Evolutionary conservation across 2,797 vertebrate species (phyloP).

Genomic region (Falco berigora): DNA sequence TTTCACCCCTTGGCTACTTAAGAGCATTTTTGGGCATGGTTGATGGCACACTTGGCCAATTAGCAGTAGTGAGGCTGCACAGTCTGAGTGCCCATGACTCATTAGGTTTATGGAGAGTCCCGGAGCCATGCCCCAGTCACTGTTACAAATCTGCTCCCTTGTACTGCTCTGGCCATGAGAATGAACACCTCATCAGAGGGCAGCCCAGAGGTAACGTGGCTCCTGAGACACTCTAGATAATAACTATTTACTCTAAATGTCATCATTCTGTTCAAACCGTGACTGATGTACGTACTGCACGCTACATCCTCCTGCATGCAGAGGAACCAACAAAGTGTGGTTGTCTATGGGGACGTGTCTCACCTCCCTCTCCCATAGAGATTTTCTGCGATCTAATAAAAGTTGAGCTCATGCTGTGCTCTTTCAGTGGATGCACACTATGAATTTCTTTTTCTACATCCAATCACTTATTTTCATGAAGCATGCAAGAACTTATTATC

Average conservation of each 20-base stretch:
- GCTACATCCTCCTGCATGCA: accelerated
- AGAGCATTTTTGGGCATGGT: slow-evolving; percentile 39
- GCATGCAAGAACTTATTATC: not conserved
- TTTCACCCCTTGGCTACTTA: slow-evolving; percentile 31
- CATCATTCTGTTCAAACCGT: not conserved
- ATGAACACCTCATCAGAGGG: not conserved
- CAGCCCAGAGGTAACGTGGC: not conserved
- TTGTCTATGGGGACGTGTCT: not conserved
- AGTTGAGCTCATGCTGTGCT: not conserved
- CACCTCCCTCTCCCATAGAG: not conserved
- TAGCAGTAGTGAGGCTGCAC: not conserved
- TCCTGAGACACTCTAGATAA: not conserved
- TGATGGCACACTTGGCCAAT: slow-evolving; percentile 39
- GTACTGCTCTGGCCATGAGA: slow-evolving; percentile 6
- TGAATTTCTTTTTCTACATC: not conserved
- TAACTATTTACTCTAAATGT: not conserved
- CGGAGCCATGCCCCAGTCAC: not conserved
- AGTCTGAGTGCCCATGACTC: slow-evolving; percentile 14
- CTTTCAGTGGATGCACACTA: not conserved
- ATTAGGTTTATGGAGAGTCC: slow-evolving; percentile 44
- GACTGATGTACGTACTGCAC: not conserved
- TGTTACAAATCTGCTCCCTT: not conserved
- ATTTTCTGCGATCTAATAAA: not conserved
- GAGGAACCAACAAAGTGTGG: not conserved
- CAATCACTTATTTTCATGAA: not conserved